phyloP scores from a whole-genome alignment of 2,888 invertebrate genomes.

The Salticus scenicus region DNA sequence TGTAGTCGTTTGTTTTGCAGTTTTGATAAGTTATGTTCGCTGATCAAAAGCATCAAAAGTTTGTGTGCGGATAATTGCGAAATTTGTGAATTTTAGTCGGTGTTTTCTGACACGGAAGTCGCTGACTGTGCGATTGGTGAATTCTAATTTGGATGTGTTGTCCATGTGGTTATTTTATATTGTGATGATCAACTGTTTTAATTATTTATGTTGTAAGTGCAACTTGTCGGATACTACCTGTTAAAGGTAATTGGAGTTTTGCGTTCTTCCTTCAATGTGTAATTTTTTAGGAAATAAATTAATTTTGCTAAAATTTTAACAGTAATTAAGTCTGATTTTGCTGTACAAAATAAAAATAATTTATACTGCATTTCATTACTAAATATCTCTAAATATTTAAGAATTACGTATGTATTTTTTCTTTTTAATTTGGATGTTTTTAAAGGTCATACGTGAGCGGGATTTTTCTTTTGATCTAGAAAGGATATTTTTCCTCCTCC shows the following conservation, averaged over 20 bases:
- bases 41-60: constrained; percentile 5
- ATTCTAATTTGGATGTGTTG: not conserved
- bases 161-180: not conserved
- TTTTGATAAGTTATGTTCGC: constrained; percentile 38
- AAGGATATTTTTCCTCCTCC: not conserved
- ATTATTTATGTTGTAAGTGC: not conserved
- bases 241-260: constrained; percentile 13
- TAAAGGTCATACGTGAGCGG: constrained; percentile 5
- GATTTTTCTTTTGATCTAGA: not conserved
- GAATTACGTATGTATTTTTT: too few species aligned
- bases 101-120: constrained; percentile 27
- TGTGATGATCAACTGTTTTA: not conserved
- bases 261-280: not conserved
- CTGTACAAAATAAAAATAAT: too few species aligned
- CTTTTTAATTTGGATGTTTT: too few species aligned
- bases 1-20: constrained; percentile 55
- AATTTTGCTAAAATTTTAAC: too few species aligned
- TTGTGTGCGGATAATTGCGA: constrained; percentile 29
- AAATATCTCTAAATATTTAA: too few species aligned
- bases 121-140: constrained; percentile 8
- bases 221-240: constrained; percentile 5
- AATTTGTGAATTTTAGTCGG: constrained; percentile 30
- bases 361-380: too few species aligned
- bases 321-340: too few species aligned
- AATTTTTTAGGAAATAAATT: too few species aligned